These are phyloP conservation scores for Scleropages formosus DNA, from an alignment of 2,797 vertebrate species.

Conservation along the genomic window DNA sequence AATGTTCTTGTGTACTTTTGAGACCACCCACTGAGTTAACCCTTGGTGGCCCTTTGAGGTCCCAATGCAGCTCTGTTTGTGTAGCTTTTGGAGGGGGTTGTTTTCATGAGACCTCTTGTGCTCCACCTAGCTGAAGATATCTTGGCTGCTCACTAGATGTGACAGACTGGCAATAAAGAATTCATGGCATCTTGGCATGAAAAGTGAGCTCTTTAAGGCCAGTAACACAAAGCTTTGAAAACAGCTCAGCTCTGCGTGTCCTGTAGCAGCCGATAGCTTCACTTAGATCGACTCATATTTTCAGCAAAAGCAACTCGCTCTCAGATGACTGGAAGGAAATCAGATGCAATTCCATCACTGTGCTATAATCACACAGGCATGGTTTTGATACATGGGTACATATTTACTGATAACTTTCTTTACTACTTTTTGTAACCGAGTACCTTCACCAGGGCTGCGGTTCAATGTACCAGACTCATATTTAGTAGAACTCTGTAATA, in stretches of 20 bases:
- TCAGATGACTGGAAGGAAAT: neutral
- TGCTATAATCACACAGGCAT: too few species aligned
- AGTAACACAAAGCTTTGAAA: neutral
- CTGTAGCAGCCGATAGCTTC: neutral
- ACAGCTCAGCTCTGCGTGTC: neutral
- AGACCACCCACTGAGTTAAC: neutral
- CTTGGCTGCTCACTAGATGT: too few species aligned
- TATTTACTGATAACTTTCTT: too few species aligned
- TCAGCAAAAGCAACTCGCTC: conserved; percentile 7
- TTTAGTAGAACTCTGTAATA: too few species aligned
- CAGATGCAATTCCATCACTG: too few species aligned
- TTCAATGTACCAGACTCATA: too few species aligned
- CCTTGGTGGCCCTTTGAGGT: too few species aligned
- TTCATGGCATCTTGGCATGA: neutral
- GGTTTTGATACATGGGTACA: too few species aligned
- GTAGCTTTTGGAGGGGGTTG: neutral
- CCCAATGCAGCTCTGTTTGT: neutral
- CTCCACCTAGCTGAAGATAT: neutral
- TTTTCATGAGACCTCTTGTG: neutral
- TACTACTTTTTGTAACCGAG: too few species aligned
- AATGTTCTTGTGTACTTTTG: neutral
- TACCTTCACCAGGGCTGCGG: too few species aligned
- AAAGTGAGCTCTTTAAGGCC: neutral
- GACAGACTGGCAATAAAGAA: neutral
- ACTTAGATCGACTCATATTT: neutral